Conservation (phyloP, 2,113 vertebrate genomes). For the Muntiacus muntjak region DNA sequence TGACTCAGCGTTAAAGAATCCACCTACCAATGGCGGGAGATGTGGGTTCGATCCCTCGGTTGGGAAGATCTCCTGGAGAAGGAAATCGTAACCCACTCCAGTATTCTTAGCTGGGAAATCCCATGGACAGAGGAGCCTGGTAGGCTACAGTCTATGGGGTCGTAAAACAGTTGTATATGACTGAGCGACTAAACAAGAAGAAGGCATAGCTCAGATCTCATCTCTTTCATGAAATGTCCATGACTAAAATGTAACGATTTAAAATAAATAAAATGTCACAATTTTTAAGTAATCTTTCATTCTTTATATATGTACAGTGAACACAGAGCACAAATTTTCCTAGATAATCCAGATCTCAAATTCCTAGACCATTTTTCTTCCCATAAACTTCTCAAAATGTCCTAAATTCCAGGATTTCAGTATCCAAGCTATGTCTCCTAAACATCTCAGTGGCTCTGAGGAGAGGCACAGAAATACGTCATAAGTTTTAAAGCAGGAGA, state of each 20-base stretch:
- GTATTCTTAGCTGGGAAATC: not conserved
- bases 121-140: not conserved
- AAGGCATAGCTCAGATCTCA: not conserved
- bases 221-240: not conserved
- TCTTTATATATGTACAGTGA: not conserved
- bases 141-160: not conserved
- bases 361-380: not conserved
- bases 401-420: not conserved
- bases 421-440: not conserved
- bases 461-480: not conserved
- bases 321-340: not conserved
- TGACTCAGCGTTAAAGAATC: not conserved
- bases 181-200: not conserved
- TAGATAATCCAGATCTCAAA: not conserved
- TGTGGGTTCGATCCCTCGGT: rapidly evolving
- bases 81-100: not conserved
- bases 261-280: not conserved
- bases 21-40: not conserved
- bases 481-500: not conserved
- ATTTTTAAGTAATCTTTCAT: not conserved
- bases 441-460: not conserved
- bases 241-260: not conserved
- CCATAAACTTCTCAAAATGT: not conserved
- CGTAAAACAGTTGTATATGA: not conserved
- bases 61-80: not conserved